Conservation (phyloP, 1,140 invertebrate genomes). For the Ridgeia piscesae region DNA sequence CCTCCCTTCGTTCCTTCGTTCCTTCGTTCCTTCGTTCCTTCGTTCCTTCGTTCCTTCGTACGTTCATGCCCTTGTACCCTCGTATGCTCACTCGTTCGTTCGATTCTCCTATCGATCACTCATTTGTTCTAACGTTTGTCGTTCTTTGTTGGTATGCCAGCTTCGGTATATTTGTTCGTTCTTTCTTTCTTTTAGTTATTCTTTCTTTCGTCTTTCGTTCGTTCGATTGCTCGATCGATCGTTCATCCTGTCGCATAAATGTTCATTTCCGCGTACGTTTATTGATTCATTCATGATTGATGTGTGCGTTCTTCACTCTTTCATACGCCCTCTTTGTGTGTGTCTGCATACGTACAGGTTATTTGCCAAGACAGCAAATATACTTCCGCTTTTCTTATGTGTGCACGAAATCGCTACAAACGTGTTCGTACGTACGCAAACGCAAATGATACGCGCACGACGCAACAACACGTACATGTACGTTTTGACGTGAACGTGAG, state of each 20-base stretch:
- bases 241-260: background rate
- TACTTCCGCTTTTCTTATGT: background rate
- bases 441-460: background rate
- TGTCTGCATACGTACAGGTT: background rate
- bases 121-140: background rate
- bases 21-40: no score
- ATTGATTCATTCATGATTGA: background rate
- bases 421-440: background rate
- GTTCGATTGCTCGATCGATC: background rate
- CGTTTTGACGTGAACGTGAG: background rate
- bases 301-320: background rate
- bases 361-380: background rate
- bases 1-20: background rate
- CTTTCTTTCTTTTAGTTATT: background rate
- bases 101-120: no score
- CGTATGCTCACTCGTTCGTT: no score
- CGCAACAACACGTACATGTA: background rate
- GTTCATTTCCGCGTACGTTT: background rate
- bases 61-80: no score
- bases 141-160: background rate
- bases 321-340: background rate
- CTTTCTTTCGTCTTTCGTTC: background rate
- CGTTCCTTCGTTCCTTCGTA: no score
- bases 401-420: background rate
- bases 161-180: background rate